phyloP scores from a whole-genome alignment of 2,797 vertebrate species.

The Cryptoprocta ferox region DNA sequence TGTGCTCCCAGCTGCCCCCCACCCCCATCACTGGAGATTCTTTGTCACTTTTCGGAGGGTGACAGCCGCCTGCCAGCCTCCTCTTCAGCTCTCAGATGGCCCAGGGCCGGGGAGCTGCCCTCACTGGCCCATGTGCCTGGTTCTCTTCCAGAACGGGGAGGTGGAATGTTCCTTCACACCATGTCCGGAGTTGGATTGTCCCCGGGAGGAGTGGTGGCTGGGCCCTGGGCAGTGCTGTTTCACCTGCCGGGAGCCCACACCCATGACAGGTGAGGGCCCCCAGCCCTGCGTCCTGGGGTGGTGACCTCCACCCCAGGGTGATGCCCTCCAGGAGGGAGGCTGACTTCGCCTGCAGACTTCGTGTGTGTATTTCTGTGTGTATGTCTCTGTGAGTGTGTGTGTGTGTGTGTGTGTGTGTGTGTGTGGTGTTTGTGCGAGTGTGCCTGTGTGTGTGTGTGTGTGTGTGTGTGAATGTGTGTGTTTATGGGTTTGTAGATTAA shows the following conservation, averaged over 20 bases:
- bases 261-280: constrained; percentile 79
- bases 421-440: too few species aligned
- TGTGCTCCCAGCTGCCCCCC: neutral
- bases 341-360: neutral
- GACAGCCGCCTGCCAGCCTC: neutral
- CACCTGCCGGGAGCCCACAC: constrained; percentile 82
- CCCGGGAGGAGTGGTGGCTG: constrained; percentile 86
- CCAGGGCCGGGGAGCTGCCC: neutral
- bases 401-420: neutral
- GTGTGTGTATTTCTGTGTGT: neutral
- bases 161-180: constrained; percentile 89
- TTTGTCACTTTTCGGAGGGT: neutral
- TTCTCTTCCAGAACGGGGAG: constrained; percentile 84
- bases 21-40: neutral
- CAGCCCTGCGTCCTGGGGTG: accelerated
- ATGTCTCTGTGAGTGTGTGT: neutral
- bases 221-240: constrained; percentile 87
- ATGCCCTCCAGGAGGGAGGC: accelerated
- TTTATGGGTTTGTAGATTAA: neutral
- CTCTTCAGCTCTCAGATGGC: neutral
- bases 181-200: constrained; percentile 86
- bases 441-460: too few species aligned
- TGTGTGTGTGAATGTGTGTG: neutral
- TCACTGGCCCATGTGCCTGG: neutral
- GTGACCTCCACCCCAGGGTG: accelerated